A percentile compares a stretch with the other conserved stretches of the same genome.
phyloP scores from a whole-genome alignment of 2,113 vertebrate species.

The Alaudala cheleensis region DNA sequence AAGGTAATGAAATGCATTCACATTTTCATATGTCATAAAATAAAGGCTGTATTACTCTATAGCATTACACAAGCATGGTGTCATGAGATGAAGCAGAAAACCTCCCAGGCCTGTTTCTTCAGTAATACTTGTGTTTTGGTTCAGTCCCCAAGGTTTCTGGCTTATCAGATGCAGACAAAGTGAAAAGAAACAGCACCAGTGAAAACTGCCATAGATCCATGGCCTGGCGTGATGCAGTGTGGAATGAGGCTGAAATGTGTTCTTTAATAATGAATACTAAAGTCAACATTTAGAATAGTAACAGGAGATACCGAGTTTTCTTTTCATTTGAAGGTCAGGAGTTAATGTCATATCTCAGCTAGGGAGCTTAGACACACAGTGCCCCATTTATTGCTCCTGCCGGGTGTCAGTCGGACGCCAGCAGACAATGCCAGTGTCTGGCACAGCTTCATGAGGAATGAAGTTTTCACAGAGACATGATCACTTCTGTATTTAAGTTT shows the following conservation, averaged over 20 bases:
- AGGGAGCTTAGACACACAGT: slow-evolving; percentile 39
- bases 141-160: slow-evolving; percentile 42
- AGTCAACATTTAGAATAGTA: slow-evolving; percentile 63
- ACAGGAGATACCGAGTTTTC: slow-evolving; percentile 60
- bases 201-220: slow-evolving; percentile 32
- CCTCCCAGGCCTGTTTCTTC: slow-evolving; percentile 1
- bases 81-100: slow-evolving; percentile 29
- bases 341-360: slow-evolving; percentile 41
- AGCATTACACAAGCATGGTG: background rate
- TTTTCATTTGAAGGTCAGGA: slow-evolving; percentile 65
- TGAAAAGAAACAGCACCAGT: slow-evolving; percentile 58
- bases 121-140: slow-evolving; percentile 17
- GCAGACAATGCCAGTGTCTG: background rate
- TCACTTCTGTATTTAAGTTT: background rate
- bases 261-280: slow-evolving; percentile 62
- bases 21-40: background rate
- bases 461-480: background rate
- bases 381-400: slow-evolving; percentile 39
- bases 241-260: slow-evolving; percentile 39
- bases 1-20: background rate
- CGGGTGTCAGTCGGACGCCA: background rate
- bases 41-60: background rate
- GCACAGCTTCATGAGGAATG: background rate
- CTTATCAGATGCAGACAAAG: slow-evolving; percentile 68
- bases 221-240: background rate